Conservation (phyloP, 30 jellyfish, hydroid and myxozoan genomes). For the Pelagia noctiluca region DNA sequence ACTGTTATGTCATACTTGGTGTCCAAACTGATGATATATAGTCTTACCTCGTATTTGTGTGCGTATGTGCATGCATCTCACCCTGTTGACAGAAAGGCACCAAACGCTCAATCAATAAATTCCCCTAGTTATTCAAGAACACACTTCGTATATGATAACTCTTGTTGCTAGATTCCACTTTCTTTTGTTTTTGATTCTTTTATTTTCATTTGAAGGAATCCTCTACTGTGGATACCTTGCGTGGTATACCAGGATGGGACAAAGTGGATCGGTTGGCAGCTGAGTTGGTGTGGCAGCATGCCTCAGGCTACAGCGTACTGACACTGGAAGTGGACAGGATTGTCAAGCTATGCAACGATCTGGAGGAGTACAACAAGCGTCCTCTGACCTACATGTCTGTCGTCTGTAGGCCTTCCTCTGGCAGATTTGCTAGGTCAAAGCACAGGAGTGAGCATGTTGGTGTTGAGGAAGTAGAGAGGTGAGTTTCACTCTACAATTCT, state of each 20-base stretch:
- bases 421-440: background rate
- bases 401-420: background rate
- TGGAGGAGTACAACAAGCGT: background rate
- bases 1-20: background rate
- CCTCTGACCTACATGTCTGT: background rate
- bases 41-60: no score
- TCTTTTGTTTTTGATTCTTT: no score
- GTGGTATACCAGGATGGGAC: constrained; percentile 49
- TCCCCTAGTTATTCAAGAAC: no score
- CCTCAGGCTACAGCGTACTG: background rate
- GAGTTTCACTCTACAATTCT: no score
- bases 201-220: background rate
- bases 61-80: no score
- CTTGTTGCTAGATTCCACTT: no score
- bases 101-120: no score
- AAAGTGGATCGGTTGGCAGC: constrained; percentile 42
- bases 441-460: background rate
- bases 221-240: constrained; percentile 24
- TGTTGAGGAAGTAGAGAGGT: background rate
- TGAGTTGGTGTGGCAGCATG: constrained; percentile 1
- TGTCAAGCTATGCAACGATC: background rate
- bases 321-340: background rate
- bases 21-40: no score
- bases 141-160: no score
- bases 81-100: no score